A percentile compares a stretch with the other conserved stretches of the same genome.
phyloP scores from a whole-genome alignment of 2,888 invertebrate species.

The Athalia rosae region DNA sequence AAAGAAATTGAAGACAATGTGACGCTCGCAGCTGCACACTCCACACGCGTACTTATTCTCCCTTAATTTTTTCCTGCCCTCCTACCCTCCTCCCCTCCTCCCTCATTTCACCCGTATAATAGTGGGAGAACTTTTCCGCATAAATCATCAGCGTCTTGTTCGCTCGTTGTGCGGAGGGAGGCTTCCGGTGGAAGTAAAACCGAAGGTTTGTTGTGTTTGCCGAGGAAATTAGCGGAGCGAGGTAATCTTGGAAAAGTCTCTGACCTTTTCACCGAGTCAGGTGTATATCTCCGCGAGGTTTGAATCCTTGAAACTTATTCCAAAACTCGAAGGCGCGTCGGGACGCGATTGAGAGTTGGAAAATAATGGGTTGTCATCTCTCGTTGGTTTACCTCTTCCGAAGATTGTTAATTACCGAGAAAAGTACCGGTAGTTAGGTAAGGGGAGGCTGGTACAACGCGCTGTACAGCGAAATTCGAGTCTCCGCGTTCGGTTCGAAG shows the following conservation, averaged over 20 bases:
- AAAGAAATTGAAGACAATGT: slow-evolving; percentile 12
- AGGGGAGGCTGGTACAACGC: slow-evolving; percentile 6
- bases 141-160: slow-evolving; percentile 34
- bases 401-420: slow-evolving; percentile 32
- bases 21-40: not conserved
- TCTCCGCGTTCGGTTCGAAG: not conserved
- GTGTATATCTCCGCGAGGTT: too few species aligned
- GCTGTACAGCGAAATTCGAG: not conserved
- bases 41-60: too few species aligned
- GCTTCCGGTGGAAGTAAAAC: not conserved
- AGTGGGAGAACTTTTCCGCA: not conserved
- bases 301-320: too few species aligned
- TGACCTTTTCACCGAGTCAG: not conserved
- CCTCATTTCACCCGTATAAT: not conserved
- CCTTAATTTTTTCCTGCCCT: not conserved
- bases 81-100: slow-evolving; percentile 25
- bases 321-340: too few species aligned
- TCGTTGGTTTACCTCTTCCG: slow-evolving; percentile 16
- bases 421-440: slow-evolving; percentile 9
- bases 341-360: too few species aligned
- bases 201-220: not conserved
- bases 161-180: not conserved
- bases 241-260: not conserved
- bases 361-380: not conserved
- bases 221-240: not conserved